Conservation (phyloP, 2,797 vertebrate species). For the Leptatherina wallacei region DNA sequence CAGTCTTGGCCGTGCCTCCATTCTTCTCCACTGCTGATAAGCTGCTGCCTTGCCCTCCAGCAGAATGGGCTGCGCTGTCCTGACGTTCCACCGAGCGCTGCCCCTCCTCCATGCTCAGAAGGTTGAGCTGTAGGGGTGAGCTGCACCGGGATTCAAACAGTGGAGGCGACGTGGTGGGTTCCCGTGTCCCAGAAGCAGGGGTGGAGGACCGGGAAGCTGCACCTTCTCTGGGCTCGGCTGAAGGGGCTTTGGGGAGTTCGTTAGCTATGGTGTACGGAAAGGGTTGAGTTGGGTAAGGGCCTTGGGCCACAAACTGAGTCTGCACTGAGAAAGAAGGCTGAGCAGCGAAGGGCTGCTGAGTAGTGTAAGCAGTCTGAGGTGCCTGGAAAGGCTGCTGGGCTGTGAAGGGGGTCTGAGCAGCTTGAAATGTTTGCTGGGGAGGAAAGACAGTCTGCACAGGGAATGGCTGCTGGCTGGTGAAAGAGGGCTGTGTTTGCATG, state of each 20-base stretch:
- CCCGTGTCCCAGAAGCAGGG: constrained; percentile 73
- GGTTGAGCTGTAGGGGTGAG: constrained; percentile 93
- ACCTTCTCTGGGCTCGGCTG: constrained; percentile 71
- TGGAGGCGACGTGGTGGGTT: constrained; percentile 81
- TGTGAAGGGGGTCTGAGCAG: constrained; percentile 63
- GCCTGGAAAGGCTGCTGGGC: constrained; percentile 65
- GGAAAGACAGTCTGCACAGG: constrained; percentile 76
- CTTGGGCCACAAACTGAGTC: constrained; percentile 75
- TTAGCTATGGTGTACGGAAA: constrained; percentile 76
- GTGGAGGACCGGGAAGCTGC: constrained; percentile 80
- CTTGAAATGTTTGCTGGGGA: constrained; percentile 74
- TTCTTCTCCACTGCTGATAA: constrained; percentile 47
- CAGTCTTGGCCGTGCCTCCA: constrained; percentile 37
- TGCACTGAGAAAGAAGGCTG: constrained; percentile 81
- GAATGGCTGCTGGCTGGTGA: constrained; percentile 66
- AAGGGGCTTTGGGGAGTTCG: constrained; percentile 71
- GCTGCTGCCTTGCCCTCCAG: constrained; percentile 41
- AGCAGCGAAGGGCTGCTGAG: constrained; percentile 64
- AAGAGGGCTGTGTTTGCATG: constrained; percentile 69
- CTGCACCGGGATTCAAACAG: constrained; percentile 94
- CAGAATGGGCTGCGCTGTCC: constrained; percentile 61
- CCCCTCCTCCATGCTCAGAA: constrained; percentile 93
- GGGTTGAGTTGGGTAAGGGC: constrained; percentile 71
- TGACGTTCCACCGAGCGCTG: constrained; percentile 83
- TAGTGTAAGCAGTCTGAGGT: constrained; percentile 54